These are phyloP conservation scores for Callimorpha dominula DNA, from an alignment of 2,888 invertebrate species.

Conservation along the genomic window DNA sequence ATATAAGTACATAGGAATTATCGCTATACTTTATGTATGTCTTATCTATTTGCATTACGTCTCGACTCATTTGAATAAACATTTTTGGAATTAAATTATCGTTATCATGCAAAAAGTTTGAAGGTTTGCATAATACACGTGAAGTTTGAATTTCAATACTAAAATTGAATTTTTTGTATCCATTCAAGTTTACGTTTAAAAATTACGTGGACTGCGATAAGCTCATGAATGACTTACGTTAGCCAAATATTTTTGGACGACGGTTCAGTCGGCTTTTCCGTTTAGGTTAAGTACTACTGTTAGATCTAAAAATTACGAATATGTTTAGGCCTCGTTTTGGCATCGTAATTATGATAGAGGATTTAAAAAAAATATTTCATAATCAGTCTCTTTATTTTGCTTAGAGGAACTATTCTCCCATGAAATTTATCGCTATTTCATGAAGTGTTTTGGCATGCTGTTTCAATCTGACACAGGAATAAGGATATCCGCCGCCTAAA, in stretches of 20 bases:
- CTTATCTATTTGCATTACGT: conserved; percentile 18
- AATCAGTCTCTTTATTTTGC: background rate
- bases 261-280: no score
- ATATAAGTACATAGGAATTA: conserved; percentile 4
- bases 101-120: conserved; percentile 7
- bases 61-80: conserved; percentile 17
- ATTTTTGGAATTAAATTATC: conserved; percentile 6
- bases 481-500: conserved; percentile 73
- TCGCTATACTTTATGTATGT: conserved; percentile 3
- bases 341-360: no score
- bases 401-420: background rate
- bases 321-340: no score
- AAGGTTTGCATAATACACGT: background rate
- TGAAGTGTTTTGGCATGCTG: conserved; percentile 37
- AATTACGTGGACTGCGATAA: no score
- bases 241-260: no score
- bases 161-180: background rate
- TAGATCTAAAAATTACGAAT: background rate
- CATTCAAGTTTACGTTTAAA: background rate
- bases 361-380: no score
- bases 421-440: conserved; percentile 15
- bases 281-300: background rate
- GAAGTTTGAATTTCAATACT: background rate
- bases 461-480: conserved; percentile 50
- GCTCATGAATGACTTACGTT: no score